A percentile compares a stretch with the other conserved stretches of the same genome.
Evolutionary conservation across 1,140 invertebrate genomes (phyloP).

Genomic region (Cherax destructor): DNA sequence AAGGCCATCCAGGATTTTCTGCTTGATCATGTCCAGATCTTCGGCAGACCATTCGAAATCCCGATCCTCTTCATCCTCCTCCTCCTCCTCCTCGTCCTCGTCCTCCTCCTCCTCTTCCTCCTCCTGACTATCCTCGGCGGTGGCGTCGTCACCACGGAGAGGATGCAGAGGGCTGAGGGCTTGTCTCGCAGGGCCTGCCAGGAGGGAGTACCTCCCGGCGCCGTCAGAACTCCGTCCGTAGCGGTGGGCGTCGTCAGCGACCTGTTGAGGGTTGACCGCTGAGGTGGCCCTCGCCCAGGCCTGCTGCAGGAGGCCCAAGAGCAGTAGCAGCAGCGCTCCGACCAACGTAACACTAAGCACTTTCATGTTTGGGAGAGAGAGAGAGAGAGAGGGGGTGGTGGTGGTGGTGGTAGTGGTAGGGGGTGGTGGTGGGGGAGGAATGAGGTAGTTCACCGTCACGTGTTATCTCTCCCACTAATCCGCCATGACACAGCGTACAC

Average conservation of each 20-base stretch:
- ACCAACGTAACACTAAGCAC: constrained; percentile 57
- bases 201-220: no score
- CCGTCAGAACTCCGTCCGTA: neutral
- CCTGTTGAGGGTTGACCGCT: constrained; percentile 16
- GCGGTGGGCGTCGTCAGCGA: constrained; percentile 7
- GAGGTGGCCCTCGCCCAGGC: constrained; percentile 34
- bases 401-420: no score
- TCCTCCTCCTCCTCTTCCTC: constrained; percentile 6
- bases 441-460: constrained; percentile 38
- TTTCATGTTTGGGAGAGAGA: constrained; percentile 33
- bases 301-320: constrained; percentile 30
- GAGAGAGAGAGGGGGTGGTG: neutral
- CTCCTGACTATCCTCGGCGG: constrained; percentile 7
- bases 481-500: constrained; percentile 51
- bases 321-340: constrained; percentile 50
- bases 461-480: constrained; percentile 62
- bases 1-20: constrained; percentile 56
- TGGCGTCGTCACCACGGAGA: neutral
- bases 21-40: constrained; percentile 61
- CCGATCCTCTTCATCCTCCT: constrained; percentile 39
- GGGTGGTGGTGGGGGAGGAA: no score
- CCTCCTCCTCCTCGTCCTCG: constrained; percentile 46
- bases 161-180: neutral
- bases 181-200: neutral
- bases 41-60: constrained; percentile 57